Evolutionary conservation across 2,797 vertebrate species (phyloP).

Genomic region (Arnoldichthys spilopterus): DNA sequence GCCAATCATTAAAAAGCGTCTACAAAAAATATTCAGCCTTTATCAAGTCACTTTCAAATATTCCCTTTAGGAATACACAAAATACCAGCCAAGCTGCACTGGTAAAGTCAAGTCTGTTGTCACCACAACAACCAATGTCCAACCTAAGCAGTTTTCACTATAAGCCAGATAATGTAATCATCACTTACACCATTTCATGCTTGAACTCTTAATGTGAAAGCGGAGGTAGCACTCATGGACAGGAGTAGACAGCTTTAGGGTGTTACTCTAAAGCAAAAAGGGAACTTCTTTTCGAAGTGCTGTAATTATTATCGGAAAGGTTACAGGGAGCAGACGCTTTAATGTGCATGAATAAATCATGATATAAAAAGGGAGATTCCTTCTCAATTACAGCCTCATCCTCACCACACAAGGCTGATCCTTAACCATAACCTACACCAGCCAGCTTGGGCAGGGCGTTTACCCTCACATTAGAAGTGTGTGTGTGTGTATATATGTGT

Average conservation of each 20-base stretch:
- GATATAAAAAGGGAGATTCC: constrained; percentile 44
- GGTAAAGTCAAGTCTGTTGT: neutral
- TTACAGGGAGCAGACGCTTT: constrained; percentile 15
- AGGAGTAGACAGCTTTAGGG: constrained; percentile 16
- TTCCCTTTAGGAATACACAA: neutral
- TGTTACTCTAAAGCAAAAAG: constrained; percentile 28
- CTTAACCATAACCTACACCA: constrained; percentile 25
- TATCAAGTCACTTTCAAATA: constrained; percentile 2
- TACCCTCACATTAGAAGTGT: constrained; percentile 11
- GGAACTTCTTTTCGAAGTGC: neutral
- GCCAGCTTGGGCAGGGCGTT: constrained; percentile 42
- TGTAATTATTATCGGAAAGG: constrained; percentile 31
- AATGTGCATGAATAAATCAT: constrained; percentile 42
- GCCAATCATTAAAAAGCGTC: neutral
- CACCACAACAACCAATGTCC: neutral
- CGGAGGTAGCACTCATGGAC: neutral
- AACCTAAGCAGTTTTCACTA: neutral
- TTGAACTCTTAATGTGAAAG: constrained; percentile 16
- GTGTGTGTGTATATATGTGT: constrained; percentile 5
- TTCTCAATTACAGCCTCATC: constrained; percentile 46
- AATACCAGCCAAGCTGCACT: neutral
- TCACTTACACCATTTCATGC: neutral
- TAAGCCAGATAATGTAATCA: neutral
- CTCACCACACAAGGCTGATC: constrained; percentile 36
- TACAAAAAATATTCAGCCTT: neutral